Conservation (phyloP, 2,797 vertebrate species). For the Columba guinea region DNA sequence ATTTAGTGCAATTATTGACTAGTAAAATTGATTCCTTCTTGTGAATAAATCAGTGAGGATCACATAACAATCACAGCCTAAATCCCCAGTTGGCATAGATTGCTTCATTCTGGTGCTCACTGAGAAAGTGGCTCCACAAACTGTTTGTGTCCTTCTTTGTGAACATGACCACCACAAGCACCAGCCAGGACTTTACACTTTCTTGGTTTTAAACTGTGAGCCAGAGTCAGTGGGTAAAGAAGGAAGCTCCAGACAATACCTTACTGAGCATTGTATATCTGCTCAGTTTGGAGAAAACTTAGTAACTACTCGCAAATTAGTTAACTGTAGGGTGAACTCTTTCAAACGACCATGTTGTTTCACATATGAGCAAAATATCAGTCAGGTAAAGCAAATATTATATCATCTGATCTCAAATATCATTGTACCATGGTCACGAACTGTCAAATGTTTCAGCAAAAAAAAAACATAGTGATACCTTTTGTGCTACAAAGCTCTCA, state of each 20-base stretch:
- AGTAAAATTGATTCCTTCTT: background rate
- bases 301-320: background rate
- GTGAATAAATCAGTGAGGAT: background rate
- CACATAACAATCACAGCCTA: background rate
- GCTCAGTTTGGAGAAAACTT: background rate
- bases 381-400: background rate
- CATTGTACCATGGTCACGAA: background rate
- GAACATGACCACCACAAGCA: background rate
- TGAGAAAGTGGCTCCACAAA: background rate
- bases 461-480: background rate
- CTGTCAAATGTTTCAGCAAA: background rate
- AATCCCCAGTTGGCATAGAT: background rate
- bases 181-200: background rate
- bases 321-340: background rate
- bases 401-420: background rate
- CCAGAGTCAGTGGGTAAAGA: background rate
- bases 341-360: background rate
- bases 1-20: background rate
- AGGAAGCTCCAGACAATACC: background rate
- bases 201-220: conserved; percentile 3
- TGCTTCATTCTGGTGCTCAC: background rate
- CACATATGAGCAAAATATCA: background rate
- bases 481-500: background rate
- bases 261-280: background rate
- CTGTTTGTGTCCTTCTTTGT: background rate